These are phyloP conservation scores for Epizoanthus fatuus DNA, from an alignment of 92 coral and sea anemone species.

Conservation along the genomic window DNA sequence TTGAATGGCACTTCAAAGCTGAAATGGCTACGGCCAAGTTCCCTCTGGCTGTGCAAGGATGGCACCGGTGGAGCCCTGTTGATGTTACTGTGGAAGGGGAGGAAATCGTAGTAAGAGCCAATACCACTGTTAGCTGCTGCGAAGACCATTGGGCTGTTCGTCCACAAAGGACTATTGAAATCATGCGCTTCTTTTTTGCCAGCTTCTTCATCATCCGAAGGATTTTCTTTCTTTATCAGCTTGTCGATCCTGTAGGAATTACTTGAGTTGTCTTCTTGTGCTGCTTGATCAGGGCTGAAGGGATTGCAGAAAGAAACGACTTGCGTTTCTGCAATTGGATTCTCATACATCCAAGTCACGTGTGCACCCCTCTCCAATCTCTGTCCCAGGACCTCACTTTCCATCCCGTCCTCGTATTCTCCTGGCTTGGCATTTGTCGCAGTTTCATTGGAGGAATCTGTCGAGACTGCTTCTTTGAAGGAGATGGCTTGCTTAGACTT, in stretches of 20 bases:
- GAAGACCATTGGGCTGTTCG: background rate
- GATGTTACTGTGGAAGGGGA: background rate
- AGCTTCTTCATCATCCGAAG: background rate
- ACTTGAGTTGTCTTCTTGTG: background rate
- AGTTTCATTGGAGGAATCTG: background rate
- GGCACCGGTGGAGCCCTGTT: background rate
- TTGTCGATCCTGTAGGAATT: background rate
- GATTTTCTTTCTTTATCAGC: background rate
- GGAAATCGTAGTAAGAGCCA: background rate
- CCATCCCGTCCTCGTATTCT: background rate
- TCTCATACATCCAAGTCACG: constrained; percentile 4
- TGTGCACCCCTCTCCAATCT: background rate
- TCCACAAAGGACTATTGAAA: background rate
- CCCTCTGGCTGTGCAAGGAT: background rate
- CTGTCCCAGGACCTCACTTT: background rate
- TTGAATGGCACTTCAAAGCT: background rate
- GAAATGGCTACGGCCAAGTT: background rate
- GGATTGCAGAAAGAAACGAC: background rate
- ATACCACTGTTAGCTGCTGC: background rate
- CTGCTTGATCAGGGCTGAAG: background rate
- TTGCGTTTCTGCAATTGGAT: background rate
- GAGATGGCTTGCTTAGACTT: background rate
- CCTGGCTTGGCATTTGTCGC: background rate
- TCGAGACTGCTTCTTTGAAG: too few species aligned
- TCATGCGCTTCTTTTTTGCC: background rate